These are phyloP conservation scores for Aix galericulata DNA, from an alignment of 2,113 vertebrate species.

Conservation along the genomic window DNA sequence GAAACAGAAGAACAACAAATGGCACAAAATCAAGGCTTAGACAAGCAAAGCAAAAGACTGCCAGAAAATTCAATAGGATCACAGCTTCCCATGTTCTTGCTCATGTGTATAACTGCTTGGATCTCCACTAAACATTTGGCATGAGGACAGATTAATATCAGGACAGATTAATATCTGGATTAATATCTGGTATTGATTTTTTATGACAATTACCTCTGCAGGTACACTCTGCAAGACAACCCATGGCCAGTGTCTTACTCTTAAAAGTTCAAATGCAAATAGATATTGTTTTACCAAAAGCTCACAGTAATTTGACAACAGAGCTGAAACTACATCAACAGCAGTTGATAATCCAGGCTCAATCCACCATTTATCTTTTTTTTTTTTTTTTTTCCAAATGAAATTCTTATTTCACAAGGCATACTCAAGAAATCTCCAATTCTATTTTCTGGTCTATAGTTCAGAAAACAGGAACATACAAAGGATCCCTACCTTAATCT, in stretches of 20 bases:
- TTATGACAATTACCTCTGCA: not conserved
- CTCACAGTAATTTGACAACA: not conserved
- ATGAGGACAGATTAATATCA: not conserved
- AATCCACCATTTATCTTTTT: not conserved
- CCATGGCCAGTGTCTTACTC: not conserved
- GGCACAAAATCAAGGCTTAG: not conserved
- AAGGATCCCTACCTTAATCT: not conserved
- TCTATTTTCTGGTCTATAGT: not conserved
- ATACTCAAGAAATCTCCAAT: not conserved
- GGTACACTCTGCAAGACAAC: not conserved
- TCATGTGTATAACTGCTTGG: accelerated
- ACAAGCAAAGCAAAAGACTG: not conserved
- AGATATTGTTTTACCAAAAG: not conserved
- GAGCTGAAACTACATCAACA: not conserved
- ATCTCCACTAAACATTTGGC: not conserved
- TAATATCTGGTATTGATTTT: not conserved
- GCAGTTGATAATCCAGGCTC: not conserved
- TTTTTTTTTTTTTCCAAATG: not conserved
- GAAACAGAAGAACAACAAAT: not conserved
- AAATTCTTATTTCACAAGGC: not conserved
- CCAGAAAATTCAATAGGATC: not conserved
- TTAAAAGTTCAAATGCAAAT: not conserved
- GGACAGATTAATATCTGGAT: not conserved
- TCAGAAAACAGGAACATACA: not conserved
- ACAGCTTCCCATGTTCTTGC: not conserved